Percentiles rank a stretch among this genome's conserved stretches.
phyloP scores from a whole-genome alignment of 2,113 vertebrate genomes.

The Condylura cristata region DNA sequence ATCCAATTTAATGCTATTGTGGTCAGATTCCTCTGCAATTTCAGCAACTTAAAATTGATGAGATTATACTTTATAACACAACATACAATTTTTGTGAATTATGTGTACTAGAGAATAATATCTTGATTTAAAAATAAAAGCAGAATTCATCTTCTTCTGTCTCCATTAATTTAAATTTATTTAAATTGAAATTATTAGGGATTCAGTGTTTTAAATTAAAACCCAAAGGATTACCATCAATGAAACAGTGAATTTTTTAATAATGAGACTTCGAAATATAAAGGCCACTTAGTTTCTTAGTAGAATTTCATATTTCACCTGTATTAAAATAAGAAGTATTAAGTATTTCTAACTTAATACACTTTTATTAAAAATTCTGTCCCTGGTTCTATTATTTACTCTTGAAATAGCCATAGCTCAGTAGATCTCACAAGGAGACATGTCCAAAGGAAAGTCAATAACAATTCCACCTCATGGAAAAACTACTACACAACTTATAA shows the following conservation, averaged over 20 bases:
- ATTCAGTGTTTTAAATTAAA: conserved; percentile 13
- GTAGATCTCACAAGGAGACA: not conserved
- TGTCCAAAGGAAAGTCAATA: not conserved
- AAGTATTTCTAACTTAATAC: not conserved
- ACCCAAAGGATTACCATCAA: not conserved
- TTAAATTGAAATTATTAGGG: not conserved
- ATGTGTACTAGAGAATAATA: not conserved
- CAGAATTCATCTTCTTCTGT: not conserved
- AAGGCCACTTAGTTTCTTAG: not conserved
- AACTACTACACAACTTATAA: not conserved
- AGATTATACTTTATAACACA: not conserved
- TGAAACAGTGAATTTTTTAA: not conserved
- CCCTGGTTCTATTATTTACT: not conserved
- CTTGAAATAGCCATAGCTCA: not conserved
- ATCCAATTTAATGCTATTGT: not conserved
- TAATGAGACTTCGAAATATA: not conserved
- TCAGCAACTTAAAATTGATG: conserved; percentile 19
- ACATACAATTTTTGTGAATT: not conserved
- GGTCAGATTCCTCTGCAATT: not conserved
- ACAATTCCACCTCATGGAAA: not conserved
- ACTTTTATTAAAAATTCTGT: not conserved
- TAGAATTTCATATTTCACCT: not conserved
- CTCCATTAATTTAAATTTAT: conserved; percentile 10
- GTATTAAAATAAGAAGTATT: not conserved
- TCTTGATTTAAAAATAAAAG: conserved; percentile 31